These are phyloP conservation scores for Beroe ovata DNA, from an alignment of 37 sponge, comb jelly and placozoan species.

Conservation along the genomic window DNA sequence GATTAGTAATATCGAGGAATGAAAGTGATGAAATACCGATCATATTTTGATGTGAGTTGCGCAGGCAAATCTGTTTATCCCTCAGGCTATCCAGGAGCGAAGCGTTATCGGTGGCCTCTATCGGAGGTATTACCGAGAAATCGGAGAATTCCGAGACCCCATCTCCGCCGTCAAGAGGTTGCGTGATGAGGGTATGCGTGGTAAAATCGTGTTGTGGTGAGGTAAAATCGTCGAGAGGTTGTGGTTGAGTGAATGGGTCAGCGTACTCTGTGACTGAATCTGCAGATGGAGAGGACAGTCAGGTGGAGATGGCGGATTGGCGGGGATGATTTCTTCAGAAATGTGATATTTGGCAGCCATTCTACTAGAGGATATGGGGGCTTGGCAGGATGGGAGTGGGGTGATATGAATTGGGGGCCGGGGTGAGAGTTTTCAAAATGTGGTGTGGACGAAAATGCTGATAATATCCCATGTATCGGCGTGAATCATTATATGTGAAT, in stretches of 20 bases:
- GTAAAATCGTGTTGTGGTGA: not conserved
- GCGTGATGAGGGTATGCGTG: not conserved
- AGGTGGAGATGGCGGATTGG: no score
- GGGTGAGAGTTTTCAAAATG: no score
- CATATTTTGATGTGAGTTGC: not conserved
- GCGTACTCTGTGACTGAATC: not conserved
- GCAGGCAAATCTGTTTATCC: constrained; percentile 1
- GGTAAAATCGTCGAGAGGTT: not conserved
- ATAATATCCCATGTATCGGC: no score
- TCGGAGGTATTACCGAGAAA: not conserved
- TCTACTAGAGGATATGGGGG: no score
- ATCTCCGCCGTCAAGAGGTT: not conserved
- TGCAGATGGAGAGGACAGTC: no score
- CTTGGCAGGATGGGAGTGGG: no score
- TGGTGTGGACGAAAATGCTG: no score
- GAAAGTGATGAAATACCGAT: not conserved
- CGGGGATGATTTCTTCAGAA: no score
- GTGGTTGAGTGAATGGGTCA: not conserved
- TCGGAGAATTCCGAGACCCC: not conserved
- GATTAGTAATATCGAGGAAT: no score
- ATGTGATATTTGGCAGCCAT: no score
- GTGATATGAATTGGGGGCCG: no score
- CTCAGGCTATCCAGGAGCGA: not conserved
- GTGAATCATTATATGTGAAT: no score
- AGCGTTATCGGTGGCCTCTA: not conserved